Evolutionary conservation across 2,888 invertebrate species (phyloP).

Genomic region (Drosophila sordidapex): DNA sequence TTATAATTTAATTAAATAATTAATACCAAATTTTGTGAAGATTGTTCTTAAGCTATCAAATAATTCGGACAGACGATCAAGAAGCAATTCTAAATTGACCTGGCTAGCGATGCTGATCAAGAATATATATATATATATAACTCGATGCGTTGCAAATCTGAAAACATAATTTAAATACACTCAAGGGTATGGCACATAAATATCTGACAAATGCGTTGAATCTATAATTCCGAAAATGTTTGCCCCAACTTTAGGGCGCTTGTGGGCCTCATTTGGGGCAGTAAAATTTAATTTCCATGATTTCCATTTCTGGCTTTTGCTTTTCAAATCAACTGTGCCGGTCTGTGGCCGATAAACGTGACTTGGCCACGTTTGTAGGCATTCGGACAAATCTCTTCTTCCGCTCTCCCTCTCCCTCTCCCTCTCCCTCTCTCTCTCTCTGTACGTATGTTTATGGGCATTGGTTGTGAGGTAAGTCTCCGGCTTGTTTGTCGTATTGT

Average conservation of each 20-base stretch:
- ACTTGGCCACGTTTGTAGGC: slow-evolving; percentile 66
- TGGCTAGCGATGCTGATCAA: not conserved
- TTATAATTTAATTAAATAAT: not conserved
- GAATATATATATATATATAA: not conserved
- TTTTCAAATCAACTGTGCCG: slow-evolving; percentile 19
- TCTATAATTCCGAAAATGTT: slow-evolving; percentile 16
- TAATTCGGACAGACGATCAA: not conserved
- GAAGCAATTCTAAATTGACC: not conserved
- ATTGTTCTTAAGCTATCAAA: not conserved
- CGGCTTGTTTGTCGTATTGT: slow-evolving; percentile 39
- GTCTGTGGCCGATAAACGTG: slow-evolving; percentile 72
- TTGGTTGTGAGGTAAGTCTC: slow-evolving; percentile 19
- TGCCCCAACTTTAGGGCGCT: not conserved
- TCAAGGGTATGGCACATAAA: not conserved
- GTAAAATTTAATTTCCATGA: slow-evolving; percentile 26
- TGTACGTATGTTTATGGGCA: slow-evolving; percentile 35
- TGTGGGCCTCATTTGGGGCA: not conserved
- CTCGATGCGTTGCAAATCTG: not conserved
- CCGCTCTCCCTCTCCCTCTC: not conserved
- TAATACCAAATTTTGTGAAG: not conserved
- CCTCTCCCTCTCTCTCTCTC: not conserved
- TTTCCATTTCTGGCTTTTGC: slow-evolving; percentile 6
- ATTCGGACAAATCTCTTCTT: slow-evolving; percentile 25
- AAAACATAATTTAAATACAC: not conserved
- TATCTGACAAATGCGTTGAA: slow-evolving; percentile 6